Conservation (phyloP, 2,888 invertebrate genomes). For the Psylliodes chrysocephalus region DNA sequence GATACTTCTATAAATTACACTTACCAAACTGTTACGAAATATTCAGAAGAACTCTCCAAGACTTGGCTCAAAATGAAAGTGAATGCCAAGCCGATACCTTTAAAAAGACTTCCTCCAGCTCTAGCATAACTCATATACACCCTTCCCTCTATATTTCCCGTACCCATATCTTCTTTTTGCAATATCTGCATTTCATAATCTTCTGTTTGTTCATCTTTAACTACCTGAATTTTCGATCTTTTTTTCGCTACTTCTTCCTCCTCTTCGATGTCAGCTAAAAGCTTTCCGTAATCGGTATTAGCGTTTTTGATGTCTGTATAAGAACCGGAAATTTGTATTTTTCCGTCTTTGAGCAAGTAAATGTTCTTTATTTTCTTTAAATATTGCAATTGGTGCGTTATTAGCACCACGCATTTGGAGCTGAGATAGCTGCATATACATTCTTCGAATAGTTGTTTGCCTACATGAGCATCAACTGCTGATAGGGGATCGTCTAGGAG, state of each 20-base stretch:
- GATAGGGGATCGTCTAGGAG: constrained; percentile 89
- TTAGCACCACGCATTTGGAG: constrained; percentile 76
- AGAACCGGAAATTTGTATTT: constrained; percentile 71
- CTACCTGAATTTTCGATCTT: constrained; percentile 59
- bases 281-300: constrained; percentile 77
- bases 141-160: constrained; percentile 66
- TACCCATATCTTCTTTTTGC: constrained; percentile 69
- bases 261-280: constrained; percentile 44
- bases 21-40: constrained; percentile 82
- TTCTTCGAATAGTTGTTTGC: constrained; percentile 85
- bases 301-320: constrained; percentile 76
- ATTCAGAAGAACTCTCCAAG: constrained; percentile 80
- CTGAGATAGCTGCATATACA: constrained; percentile 74
- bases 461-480: constrained; percentile 90
- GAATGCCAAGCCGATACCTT: constrained; percentile 65
- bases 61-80: constrained; percentile 41
- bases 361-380: constrained; percentile 68
- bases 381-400: constrained; percentile 79
- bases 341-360: constrained; percentile 68
- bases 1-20: too few relatives aligned
- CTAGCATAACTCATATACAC: constrained; percentile 77
- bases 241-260: constrained; percentile 47
- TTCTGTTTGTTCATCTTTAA: constrained; percentile 19
- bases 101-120: constrained; percentile 74
- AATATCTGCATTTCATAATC: constrained; percentile 46